phyloP scores from a whole-genome alignment of 2,113 vertebrate species.

The Hyperopisus bebe region DNA sequence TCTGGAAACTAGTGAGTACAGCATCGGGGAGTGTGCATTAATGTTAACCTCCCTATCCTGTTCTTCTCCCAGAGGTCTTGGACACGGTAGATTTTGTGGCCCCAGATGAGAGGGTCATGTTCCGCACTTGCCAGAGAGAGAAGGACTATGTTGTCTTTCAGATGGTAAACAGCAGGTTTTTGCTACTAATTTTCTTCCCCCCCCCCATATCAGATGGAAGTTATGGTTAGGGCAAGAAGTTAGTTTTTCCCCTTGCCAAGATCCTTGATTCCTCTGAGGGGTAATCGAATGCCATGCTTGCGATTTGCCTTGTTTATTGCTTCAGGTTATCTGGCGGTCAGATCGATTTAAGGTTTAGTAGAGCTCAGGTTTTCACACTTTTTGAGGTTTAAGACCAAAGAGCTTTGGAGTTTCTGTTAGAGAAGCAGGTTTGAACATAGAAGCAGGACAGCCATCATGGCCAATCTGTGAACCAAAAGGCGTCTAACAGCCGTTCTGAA shows the following conservation, averaged over 20 bases:
- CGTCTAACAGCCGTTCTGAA: neutral
- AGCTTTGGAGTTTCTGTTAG: neutral
- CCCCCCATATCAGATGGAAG: neutral
- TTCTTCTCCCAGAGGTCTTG: slow-evolving; percentile 66
- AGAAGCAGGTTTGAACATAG: neutral
- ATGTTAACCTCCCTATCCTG: slow-evolving; percentile 24
- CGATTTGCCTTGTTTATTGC: neutral
- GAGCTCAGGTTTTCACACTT: neutral
- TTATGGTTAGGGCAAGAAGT: neutral
- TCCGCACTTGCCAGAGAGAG: slow-evolving; percentile 84
- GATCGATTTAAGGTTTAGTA: neutral
- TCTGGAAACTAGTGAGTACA: neutral
- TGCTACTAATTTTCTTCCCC: no score
- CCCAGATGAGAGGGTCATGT: slow-evolving; percentile 86
- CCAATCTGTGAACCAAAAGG: neutral
- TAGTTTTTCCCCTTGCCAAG: neutral
- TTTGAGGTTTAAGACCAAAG: neutral
- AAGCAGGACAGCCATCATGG: neutral
- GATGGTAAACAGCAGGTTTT: slow-evolving; percentile 67
- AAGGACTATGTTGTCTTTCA: slow-evolving; percentile 78
- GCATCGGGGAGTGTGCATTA: neutral
- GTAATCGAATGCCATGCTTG: neutral
- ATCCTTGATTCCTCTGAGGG: neutral
- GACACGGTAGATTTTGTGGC: slow-evolving; percentile 87
- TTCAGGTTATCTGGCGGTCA: neutral